phyloP scores from a whole-genome alignment of 2,888 invertebrate species.

The Synanthedon myopaeformis region DNA sequence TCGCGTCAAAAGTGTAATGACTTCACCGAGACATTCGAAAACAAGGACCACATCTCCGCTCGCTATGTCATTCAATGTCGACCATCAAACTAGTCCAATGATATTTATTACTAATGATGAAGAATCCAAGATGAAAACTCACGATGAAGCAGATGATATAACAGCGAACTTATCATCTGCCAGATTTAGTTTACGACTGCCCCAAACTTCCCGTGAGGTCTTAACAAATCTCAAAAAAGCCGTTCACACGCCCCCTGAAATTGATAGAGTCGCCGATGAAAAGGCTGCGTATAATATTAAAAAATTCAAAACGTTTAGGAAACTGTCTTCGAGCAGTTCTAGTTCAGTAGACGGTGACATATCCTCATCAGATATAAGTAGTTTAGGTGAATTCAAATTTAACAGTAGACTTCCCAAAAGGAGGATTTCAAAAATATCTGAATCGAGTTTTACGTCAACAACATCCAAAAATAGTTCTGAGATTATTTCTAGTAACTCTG shows the following conservation, averaged over 20 bases:
- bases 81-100: constrained; percentile 50
- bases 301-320: constrained; percentile 13
- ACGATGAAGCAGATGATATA: constrained; percentile 30
- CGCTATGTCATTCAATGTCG: constrained; percentile 24
- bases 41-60: constrained; percentile 59
- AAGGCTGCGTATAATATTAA: constrained; percentile 1
- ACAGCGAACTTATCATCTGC: constrained; percentile 57
- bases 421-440: constrained; percentile 29
- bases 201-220: constrained; percentile 42
- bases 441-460: constrained; percentile 36
- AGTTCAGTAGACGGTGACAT: constrained; percentile 49
- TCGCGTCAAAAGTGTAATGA: constrained; percentile 54
- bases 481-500: constrained; percentile 17
- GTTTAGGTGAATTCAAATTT: constrained; percentile 49
- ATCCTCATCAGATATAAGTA: constrained; percentile 56
- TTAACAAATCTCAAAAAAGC: constrained; percentile 34
- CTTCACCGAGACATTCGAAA: constrained; percentile 53
- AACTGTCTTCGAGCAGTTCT: constrained; percentile 27
- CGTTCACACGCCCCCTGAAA: constrained; percentile 10
- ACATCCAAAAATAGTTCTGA: constrained; percentile 34
- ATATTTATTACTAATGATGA: constrained; percentile 24
- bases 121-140: constrained; percentile 20
- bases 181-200: constrained; percentile 50
- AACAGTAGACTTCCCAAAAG: constrained; percentile 23
- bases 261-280: constrained; percentile 3